Base-by-base conservation (phyloP, 2,888 invertebrate species). In the Buathra laborator region DNA sequence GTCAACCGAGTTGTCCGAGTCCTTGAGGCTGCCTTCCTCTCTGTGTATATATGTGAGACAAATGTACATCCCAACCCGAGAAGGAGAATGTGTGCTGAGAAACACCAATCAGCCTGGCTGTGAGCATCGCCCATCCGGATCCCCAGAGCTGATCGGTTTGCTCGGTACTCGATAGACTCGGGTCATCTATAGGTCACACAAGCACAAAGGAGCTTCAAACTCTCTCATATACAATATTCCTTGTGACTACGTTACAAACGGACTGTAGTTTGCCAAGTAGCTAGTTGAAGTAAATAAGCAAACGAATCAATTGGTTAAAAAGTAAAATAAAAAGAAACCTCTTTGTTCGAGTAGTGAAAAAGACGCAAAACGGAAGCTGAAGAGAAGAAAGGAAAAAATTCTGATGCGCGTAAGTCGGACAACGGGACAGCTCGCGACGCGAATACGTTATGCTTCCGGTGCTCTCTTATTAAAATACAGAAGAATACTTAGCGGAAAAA, bases 101-200 rank as follows among this genome's bases (percentile, higher is more conserved):
- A 76, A 51, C 53, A 77, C 76, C 83, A 85, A 83, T 85, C 83
- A 85, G 67, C 46, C 12, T 76, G 48, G 48, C 59, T 72, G 72
- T 62, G 71, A 79, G 78, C 75, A 70, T 70, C 66, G 64, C 74
- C 75, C 43, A 51, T 48, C 51, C 74, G 66, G 53, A 74, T 70
- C 53, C 66, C 32, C 46, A 12, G 72, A 53, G 66, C 44, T 71
- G 74, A 81, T 85, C 83, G 72, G 76, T 80, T 80, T 66, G 48
- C 62, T 67, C 37, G 66, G 71, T 14, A 72, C 71, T 62, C 75
- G 51, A 77, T 85, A 72, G 82, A 85, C 80, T 67, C 67, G 76
- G 71, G 79, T 67, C 83, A 76, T 62, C 44, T 24, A 48, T 48
- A 48, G 70, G 29, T 51, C 75, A 62, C 19, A 68, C 78, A 43